phyloP scores from a whole-genome alignment of 2,797 vertebrate genomes.

The Gymnoscopelus microlampas region DNA sequence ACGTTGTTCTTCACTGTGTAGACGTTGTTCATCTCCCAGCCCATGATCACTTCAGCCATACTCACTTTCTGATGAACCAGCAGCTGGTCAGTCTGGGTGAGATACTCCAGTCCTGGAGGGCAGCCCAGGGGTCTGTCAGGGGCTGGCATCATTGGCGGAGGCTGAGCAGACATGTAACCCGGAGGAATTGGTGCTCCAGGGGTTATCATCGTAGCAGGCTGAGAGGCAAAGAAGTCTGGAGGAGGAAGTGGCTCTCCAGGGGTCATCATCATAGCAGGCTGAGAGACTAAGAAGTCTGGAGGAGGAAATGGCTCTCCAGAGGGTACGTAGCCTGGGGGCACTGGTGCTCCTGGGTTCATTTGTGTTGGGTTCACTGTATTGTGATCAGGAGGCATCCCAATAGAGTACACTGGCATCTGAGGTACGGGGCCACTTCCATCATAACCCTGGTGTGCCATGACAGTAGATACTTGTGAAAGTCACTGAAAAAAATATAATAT shows the following conservation, averaged over 20 bases:
- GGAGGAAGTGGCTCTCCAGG: background rate
- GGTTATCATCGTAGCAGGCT: constrained; percentile 1
- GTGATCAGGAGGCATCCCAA: constrained; percentile 12
- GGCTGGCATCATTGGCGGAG: constrained; percentile 59
- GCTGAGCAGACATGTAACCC: constrained; percentile 26
- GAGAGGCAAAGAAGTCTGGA: constrained; percentile 26
- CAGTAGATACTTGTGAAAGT: background rate
- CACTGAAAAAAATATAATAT: background rate
- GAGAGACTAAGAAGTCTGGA: constrained; percentile 21
- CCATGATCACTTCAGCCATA: constrained; percentile 79
- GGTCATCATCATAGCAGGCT: constrained; percentile 2
- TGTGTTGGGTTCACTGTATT: constrained; percentile 17
- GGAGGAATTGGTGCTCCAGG: background rate
- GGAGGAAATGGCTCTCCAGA: constrained; percentile 1
- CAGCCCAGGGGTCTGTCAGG: constrained; percentile 69
- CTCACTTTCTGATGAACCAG: constrained; percentile 82
- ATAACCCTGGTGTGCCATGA: constrained; percentile 11
- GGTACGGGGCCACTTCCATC: background rate
- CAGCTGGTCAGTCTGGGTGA: constrained; percentile 83
- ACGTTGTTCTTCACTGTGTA: constrained; percentile 82
- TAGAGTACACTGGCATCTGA: constrained; percentile 17
- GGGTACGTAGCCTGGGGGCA: constrained; percentile 25
- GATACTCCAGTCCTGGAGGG: constrained; percentile 85
- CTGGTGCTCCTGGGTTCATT: background rate
- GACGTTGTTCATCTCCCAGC: constrained; percentile 84